A percentile compares a stretch with the other conserved stretches of the same genome.
phyloP scores from a whole-genome alignment of 1,140 invertebrate species.

The Fopius arisanus region DNA sequence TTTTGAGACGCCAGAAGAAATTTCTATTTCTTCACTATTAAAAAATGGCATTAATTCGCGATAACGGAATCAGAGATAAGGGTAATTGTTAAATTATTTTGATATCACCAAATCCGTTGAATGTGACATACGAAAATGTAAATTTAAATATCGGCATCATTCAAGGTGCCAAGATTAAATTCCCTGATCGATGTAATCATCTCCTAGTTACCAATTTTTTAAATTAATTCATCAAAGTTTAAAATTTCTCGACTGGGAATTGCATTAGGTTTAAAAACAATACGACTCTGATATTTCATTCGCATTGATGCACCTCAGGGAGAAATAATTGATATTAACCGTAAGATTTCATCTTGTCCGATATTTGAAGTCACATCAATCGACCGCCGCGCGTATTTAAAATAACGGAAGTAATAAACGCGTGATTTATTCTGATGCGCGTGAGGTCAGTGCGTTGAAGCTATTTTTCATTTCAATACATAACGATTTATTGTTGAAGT shows the following conservation, averaged over 20 bases:
- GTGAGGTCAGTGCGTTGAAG: background rate
- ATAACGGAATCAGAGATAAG: no score
- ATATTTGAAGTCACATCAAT: no score
- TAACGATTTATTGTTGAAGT: background rate
- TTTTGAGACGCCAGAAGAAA: no score
- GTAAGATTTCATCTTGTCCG: background rate
- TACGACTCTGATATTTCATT: background rate
- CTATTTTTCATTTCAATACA: conserved; percentile 2
- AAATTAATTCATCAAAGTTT: background rate
- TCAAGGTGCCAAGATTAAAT: background rate
- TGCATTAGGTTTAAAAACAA: background rate
- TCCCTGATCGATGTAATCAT: background rate
- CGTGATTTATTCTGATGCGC: background rate
- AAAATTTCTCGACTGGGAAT: background rate
- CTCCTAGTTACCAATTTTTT: background rate
- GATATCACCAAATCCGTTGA: no score
- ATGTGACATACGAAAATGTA: no score
- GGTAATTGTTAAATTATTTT: no score
- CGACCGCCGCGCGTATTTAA: no score
- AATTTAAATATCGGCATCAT: background rate
- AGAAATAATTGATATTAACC: background rate
- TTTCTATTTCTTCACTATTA: no score
- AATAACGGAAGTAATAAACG: background rate
- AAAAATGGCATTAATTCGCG: no score
- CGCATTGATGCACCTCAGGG: background rate